phyloP scores from a whole-genome alignment of 2,888 invertebrate genomes.

The Sinodicranocentrus sp. region DNA sequence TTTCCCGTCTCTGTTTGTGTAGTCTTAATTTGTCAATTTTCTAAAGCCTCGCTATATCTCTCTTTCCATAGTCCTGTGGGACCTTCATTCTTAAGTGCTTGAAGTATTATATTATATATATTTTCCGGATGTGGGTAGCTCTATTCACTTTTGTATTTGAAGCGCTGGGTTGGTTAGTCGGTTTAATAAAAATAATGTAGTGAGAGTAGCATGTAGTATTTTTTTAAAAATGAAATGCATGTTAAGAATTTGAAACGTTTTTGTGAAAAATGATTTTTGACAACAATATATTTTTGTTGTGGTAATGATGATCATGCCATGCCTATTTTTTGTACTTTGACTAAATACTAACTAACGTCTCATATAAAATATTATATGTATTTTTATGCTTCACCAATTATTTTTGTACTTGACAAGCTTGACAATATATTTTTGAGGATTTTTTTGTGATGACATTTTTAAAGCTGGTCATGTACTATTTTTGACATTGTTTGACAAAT shows the following conservation, averaged over 20 bases:
- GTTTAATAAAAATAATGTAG: too few relatives aligned
- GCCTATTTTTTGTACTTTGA: conserved; percentile 33
- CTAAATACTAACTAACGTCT: conserved; percentile 15
- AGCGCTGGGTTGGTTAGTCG: too few relatives aligned
- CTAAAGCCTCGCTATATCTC: too few relatives aligned
- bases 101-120: too few relatives aligned
- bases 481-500: not conserved
- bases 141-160: too few relatives aligned
- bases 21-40: too few relatives aligned
- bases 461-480: not conserved
- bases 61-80: too few relatives aligned
- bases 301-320: conserved; percentile 43
- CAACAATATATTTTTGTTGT: conserved; percentile 59
- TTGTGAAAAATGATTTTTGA: conserved; percentile 67
- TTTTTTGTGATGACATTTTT: conserved; percentile 13
- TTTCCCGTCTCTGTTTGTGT: too few relatives aligned
- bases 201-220: not conserved
- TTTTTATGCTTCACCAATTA: too few relatives aligned
- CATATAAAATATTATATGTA: not conserved
- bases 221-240: conserved; percentile 36
- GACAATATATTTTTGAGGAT: conserved; percentile 14
- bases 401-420: conserved; percentile 5
- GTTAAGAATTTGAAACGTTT: conserved; percentile 63
- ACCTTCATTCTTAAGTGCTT: too few relatives aligned
- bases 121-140: too few relatives aligned